These are phyloP conservation scores for Neodontobutis hainanensis DNA, from an alignment of 2,113 vertebrate species.

Conservation along the genomic window DNA sequence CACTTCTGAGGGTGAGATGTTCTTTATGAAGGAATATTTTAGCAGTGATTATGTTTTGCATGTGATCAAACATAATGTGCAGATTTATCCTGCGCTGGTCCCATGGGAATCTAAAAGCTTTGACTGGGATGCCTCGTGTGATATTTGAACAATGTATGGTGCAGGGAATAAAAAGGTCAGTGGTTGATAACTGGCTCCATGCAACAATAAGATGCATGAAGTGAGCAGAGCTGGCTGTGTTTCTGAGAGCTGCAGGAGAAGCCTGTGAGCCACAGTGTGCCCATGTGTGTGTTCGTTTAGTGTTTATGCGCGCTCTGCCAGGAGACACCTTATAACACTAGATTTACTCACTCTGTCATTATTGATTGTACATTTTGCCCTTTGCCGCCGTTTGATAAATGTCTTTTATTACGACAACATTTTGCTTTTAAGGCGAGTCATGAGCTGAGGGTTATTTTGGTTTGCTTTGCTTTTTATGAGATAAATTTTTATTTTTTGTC, in stretches of 20 bases:
- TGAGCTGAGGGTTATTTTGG: constrained; percentile 26
- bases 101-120: constrained; percentile 24
- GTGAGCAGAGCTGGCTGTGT: constrained; percentile 53
- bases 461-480: constrained; percentile 44
- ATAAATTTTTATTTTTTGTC: constrained; percentile 39
- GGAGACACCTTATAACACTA: constrained; percentile 61
- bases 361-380: constrained; percentile 63
- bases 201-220: constrained; percentile 73
- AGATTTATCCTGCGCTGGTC: too few species aligned
- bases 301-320: constrained; percentile 26
- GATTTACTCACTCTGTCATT: constrained; percentile 55
- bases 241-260: constrained; percentile 37
- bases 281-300: constrained; percentile 12
- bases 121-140: constrained; percentile 63
- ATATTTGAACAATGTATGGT: constrained; percentile 74
- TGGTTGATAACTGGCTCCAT: constrained; percentile 66
- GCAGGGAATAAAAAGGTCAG: constrained; percentile 73
- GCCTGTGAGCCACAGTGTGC: constrained; percentile 27
- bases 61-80: not conserved
- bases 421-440: constrained; percentile 36
- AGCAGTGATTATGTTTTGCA: not conserved
- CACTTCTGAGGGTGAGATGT: constrained; percentile 7
- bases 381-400: constrained; percentile 63
- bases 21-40: not conserved
- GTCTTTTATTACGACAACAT: constrained; percentile 49